Evolutionary conservation across 2,113 vertebrate species (phyloP), one percentile per base, ranked within the genome.

Genomic region (Hippopotamus amphibius): DNA sequence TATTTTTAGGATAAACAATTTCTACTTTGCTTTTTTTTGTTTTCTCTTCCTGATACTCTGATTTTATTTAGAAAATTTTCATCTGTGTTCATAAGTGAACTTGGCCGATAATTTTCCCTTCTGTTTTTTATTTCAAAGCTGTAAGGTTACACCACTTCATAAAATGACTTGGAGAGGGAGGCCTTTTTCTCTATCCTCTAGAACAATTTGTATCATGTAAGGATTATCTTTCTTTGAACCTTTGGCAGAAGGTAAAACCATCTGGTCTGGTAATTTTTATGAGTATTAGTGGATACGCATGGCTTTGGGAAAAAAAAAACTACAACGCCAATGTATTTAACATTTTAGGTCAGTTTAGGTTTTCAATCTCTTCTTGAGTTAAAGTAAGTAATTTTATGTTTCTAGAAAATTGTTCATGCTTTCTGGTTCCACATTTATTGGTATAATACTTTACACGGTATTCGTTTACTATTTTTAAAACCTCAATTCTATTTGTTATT

Each of bases 231-330:
- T 88, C 94, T 88, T 71, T 61, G 82, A 66, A 55, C 82, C 28
- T 30, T 63, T 92, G 94, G 86, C 96, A 95, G 94, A 93, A 86
- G 66, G 87, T 11, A 59, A 59, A 46, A 6, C 93, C 96, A 97
- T 97, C 94, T 97, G 95, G 41, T 63, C 87, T 12, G 37, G 87
- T 50, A 7, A 63, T 86, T 66, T 69, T 69, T 69, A 17, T 82
- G 74, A n/a, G 37, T 28, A 41, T 55, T n/a, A 71, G 17, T 33
- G 37, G 55, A 14, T 4, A 14, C 1, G 8, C 76, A 19, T 37
- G 28, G 82, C 53, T 79, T 46, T 33, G 68, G 26, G 5, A 33
- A 77, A 76, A 50, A 76, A 77, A n/a, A n/a, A 57, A 6, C 37
- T 65, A 3, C 59, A 41, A 5, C 72, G 66, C 59, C 24, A 13